Conservation (phyloP, 1,140 invertebrate genomes). For the Leptoteleia sp. region DNA sequence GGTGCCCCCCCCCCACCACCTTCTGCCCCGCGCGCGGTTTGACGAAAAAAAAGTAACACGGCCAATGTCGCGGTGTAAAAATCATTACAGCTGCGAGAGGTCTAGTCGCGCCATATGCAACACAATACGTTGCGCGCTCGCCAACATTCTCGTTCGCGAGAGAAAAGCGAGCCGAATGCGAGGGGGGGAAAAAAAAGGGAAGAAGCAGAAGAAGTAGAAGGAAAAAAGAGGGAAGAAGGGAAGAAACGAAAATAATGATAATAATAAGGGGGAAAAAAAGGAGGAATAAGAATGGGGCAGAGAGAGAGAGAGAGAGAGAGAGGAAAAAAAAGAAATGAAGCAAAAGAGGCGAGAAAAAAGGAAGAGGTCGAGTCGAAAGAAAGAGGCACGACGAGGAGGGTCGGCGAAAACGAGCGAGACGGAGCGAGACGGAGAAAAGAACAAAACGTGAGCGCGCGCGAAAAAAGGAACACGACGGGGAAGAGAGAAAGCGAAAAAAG, state of each 20-base stretch:
- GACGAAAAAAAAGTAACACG: conserved; percentile 1
- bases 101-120: conserved; percentile 36
- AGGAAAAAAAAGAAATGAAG: conserved; percentile 20
- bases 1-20: too few species aligned
- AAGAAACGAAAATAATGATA: too few species aligned
- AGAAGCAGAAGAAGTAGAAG: too few species aligned
- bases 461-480: conserved; percentile 39
- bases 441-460: conserved; percentile 38
- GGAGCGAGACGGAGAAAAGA: conserved; percentile 9
- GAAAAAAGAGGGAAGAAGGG: too few species aligned
- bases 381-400: too few species aligned
- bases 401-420: conserved; percentile 3
- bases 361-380: too few species aligned
- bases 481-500: conserved; percentile 33
- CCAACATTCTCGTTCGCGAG: too few species aligned
- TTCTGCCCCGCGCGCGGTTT: too few species aligned
- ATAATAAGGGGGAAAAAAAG: too few species aligned
- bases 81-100: conserved; percentile 44
- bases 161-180: conserved; percentile 30
- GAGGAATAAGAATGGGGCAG: too few species aligned
- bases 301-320: too few species aligned
- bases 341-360: conserved; percentile 14
- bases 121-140: conserved; percentile 21
- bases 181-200: too few species aligned
- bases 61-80: conserved; percentile 38